These are phyloP conservation scores for Hucho hucho DNA, from an alignment of 2,113 vertebrate genomes.

Conservation along the genomic window DNA sequence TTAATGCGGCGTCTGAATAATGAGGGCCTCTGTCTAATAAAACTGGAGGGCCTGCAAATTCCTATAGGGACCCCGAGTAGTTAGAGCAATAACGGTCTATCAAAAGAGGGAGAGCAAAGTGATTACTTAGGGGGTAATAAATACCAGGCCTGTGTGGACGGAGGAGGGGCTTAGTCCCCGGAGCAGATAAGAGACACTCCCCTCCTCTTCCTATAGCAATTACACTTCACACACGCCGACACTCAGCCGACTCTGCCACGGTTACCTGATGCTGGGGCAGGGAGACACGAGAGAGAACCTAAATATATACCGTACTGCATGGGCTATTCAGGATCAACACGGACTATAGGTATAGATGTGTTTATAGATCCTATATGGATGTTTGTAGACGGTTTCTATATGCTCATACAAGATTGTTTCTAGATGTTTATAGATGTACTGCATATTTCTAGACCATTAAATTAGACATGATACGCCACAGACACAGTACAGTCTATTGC, in stretches of 20 bases:
- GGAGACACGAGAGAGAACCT: not conserved
- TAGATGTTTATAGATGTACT: not conserved
- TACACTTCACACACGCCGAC: not conserved
- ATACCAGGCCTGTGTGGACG: constrained; percentile 71
- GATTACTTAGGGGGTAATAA: constrained; percentile 77
- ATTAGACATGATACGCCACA: not conserved
- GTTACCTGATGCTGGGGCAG: not conserved
- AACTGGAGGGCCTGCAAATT: constrained; percentile 76
- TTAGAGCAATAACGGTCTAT: constrained; percentile 75
- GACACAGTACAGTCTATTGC: not conserved
- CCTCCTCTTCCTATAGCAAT: constrained; percentile 21
- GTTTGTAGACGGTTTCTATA: too few relatives aligned
- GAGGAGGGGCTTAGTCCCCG: constrained; percentile 17
- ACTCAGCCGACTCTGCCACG: not conserved
- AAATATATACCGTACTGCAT: not conserved
- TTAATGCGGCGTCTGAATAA: constrained; percentile 70
- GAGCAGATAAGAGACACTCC: constrained; percentile 18
- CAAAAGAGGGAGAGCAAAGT: constrained; percentile 74
- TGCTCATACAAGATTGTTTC: too few relatives aligned
- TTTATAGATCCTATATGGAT: too few relatives aligned
- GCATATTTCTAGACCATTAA: not conserved
- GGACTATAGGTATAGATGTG: not conserved
- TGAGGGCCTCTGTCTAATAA: constrained; percentile 77
- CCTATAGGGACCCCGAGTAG: constrained; percentile 72
- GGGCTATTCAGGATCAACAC: not conserved